Base-by-base conservation (phyloP, 1,140 invertebrate genomes). In the Drosophila nikananu region DNA sequence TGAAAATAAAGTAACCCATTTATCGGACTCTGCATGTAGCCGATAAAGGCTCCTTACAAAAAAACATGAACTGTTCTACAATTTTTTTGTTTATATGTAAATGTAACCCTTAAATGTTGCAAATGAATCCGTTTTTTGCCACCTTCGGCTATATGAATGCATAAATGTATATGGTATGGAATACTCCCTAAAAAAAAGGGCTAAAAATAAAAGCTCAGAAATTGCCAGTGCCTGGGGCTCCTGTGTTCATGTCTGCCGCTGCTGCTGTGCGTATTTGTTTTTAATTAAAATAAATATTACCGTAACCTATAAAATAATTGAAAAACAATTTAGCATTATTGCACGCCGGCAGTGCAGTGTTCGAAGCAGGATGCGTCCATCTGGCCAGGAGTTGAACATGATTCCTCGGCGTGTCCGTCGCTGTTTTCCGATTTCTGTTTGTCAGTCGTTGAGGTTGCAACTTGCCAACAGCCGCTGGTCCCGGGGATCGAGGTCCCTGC, bases 241-340 rank as follows among this genome's bases (percentile, higher is more conserved):
- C 32, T 19, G 52, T 49, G 23, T 54, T 61, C 72, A 35, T 61
- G 66, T 77, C 71, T 77, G 83, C 23, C 48, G 8, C 61, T 25
- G 41, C 61, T 25, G 41, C 42, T 51, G 63, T 63, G 62, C 70
- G 59, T 80, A 91, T 89, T 84, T 89, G 83, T 91, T 89, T 86
- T 91, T 82, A 91, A 91, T 91, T 91, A 91, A 91, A 91, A 91
- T 91, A 89, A 91, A 91, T 91, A 91, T 86, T 89, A 77, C 76
- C 89, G 71, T 80, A 91, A 78, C 89, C 89, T 84, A 91, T 91
- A 82, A 91, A 86, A 91, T 91, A 91, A 91, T 91, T 91, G 89
- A 91, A 91, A 91, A 91, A 84, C 89, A 91, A 91, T 91, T 91
- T 84, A 80, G 86, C 81, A 89, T 86, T 83, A 82, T 82, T 82